These are phyloP conservation scores for Drosophila sucinea DNA, from an alignment of 1,140 invertebrate genomes.

Conservation along the genomic window DNA sequence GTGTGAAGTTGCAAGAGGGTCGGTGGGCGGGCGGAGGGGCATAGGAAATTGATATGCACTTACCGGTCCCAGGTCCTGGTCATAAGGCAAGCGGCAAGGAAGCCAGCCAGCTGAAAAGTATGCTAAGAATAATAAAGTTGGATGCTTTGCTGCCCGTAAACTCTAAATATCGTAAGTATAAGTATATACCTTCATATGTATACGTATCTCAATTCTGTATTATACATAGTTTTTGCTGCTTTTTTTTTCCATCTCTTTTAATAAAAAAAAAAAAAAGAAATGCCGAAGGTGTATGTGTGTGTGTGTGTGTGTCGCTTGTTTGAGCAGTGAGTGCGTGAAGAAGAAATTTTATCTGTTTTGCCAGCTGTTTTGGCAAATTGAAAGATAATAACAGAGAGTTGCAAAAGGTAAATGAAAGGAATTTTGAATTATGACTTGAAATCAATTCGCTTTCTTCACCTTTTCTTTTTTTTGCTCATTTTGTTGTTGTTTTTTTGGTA, in stretches of 20 bases:
- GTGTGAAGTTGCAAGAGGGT: background rate
- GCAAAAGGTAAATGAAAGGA: slow-evolving; percentile 48
- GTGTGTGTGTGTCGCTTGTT: slow-evolving; percentile 15
- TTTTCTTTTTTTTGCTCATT: too few species aligned
- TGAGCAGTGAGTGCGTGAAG: slow-evolving; percentile 39
- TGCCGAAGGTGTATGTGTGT: slow-evolving; percentile 30
- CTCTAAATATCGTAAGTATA: slow-evolving; percentile 23
- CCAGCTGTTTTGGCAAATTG: slow-evolving; percentile 70
- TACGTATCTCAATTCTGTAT: background rate
- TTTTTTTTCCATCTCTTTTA: background rate
- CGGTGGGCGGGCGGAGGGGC: background rate
- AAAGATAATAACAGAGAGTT: slow-evolving; percentile 67
- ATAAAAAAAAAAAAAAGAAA: background rate
- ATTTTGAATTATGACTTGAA: slow-evolving; percentile 29
- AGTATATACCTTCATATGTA: slow-evolving; percentile 16
- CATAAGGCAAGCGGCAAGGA: slow-evolving; percentile 10
- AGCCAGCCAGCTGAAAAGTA: slow-evolving; percentile 30
- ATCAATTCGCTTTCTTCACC: slow-evolving; percentile 32
- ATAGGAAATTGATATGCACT: slow-evolving; percentile 77
- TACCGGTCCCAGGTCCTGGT: slow-evolving; percentile 56
- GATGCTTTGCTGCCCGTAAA: slow-evolving; percentile 39
- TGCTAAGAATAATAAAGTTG: slow-evolving; percentile 59
- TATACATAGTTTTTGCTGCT: background rate
- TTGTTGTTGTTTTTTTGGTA: background rate
- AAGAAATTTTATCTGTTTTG: slow-evolving; percentile 57